A percentile compares a stretch with the other conserved stretches of the same genome.
Evolutionary conservation across 1,140 invertebrate genomes (phyloP).

Genomic region (Meloidogyne hapla): DNA sequence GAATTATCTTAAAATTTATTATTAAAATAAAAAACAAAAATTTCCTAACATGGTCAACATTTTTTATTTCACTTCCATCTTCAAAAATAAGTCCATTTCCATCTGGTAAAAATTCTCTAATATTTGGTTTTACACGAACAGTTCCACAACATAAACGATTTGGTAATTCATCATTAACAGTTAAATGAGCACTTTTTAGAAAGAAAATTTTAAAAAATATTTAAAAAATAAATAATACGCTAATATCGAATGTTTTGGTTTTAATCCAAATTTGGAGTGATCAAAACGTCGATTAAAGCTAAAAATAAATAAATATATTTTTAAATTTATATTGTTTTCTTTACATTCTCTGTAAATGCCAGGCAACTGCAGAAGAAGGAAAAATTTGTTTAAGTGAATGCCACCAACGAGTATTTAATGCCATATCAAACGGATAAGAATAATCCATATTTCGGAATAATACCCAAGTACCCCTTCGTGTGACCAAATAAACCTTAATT

Average conservation of each 20-base stretch:
- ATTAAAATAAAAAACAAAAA: background rate
- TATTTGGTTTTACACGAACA: constrained; percentile 65
- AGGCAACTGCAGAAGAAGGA: background rate
- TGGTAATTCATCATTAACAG: constrained; percentile 69
- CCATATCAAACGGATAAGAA: constrained; percentile 50
- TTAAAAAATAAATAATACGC: constrained; percentile 58
- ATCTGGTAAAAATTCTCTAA: constrained; percentile 60
- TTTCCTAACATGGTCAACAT: constrained; percentile 62
- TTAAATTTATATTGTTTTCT: background rate
- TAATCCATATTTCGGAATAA: constrained; percentile 64
- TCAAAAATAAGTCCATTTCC: constrained; percentile 65
- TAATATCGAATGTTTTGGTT: constrained; percentile 66
- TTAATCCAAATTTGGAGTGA: constrained; percentile 66
- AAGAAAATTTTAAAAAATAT: constrained; percentile 52
- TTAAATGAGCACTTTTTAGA: constrained; percentile 65
- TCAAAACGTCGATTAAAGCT: constrained; percentile 64
- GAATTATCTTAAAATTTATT: constrained; percentile 47
- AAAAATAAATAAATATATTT: background rate
- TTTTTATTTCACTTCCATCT: constrained; percentile 51
- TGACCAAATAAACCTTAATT: constrained; percentile 66
- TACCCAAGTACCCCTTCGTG: constrained; percentile 67
- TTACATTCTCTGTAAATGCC: constrained; percentile 23
- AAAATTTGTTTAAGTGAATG: constrained; percentile 8
- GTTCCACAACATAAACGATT: constrained; percentile 68
- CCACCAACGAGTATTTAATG: constrained; percentile 27